Base-by-base conservation (phyloP, 2,888 invertebrate genomes). In the Polyploca ridens region DNA sequence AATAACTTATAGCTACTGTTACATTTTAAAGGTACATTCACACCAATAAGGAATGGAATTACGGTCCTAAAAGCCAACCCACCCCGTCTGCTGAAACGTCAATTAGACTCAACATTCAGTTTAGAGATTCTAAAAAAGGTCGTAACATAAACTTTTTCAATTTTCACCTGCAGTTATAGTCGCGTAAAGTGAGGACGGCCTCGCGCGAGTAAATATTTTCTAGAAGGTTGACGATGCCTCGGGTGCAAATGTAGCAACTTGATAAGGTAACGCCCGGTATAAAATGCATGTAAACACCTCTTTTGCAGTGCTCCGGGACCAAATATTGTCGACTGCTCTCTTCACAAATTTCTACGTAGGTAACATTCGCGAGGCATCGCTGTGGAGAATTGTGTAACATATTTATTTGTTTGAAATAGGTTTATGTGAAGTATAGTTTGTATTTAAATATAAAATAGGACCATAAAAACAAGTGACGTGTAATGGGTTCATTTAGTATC, bases 81-180 rank as follows among this genome's bases (percentile, higher is more conserved):
- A 41, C 61, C 27, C 61, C 41, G 61, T 61, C 61, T 61, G 61
- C 61, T 41, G 41, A 61, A 61, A 67, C 77, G 72, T 79, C 82
- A 84, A 93, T 92, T 92, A 90, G 82, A 87, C 76, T 78, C 78
- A 76, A 81, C 82, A 81, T 85, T 83, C 81, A 87, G 81, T 88
- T 89, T 84, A 79, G 76, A 80, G 88, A 88, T 83, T 85, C 85
- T 88, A 89, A 89, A 90, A 87, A 82, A 77, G 81, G 82, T 91
- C 88, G 87, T 91, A 89, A 92, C 89, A 87, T 91, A 90, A 92
- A 93, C 90, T 91, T 93, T 93, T 93, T 91, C 90, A 93, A 93
- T 93, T 93, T 93, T 90, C 91, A 91, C 90, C 88, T 91, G 85
- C 87, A 89, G 88, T 90, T 90, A 89, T 88, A 88, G 83, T 85